phyloP scores from a whole-genome alignment of 1,140 invertebrate species.

The Micrasema longulum region DNA sequence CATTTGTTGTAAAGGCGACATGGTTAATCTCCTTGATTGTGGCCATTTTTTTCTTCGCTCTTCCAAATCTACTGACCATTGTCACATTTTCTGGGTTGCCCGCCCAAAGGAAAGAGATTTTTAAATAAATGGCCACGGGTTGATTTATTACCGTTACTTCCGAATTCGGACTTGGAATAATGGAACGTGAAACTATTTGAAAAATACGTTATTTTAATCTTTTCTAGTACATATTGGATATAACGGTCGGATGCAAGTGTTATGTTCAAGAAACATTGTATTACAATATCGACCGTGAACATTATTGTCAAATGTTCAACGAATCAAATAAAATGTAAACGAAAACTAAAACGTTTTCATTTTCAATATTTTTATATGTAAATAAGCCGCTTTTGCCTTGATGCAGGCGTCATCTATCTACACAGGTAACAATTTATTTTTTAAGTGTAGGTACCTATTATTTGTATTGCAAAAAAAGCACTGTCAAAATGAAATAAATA shows the following conservation, averaged over 20 bases:
- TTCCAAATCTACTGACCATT: slow-evolving; percentile 5
- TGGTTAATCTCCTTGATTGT: slow-evolving; percentile 53
- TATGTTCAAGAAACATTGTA: background rate
- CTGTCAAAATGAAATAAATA: background rate
- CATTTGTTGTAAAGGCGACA: slow-evolving; percentile 49
- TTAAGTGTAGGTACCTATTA: background rate
- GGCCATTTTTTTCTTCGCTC: slow-evolving; percentile 15
- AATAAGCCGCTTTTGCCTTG: no score
- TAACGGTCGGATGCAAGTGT: slow-evolving; percentile 18
- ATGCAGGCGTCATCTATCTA: background rate
- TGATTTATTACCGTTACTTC: slow-evolving; percentile 42
- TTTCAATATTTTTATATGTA: no score
- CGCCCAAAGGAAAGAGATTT: slow-evolving; percentile 8
- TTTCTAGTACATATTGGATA: background rate
- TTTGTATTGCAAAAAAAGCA: background rate
- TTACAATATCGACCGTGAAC: no score
- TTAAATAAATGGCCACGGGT: slow-evolving; percentile 36
- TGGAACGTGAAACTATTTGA: slow-evolving; percentile 10
- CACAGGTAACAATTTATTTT: background rate
- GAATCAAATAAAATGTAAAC: no score
- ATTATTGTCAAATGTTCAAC: no score
- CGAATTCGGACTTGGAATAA: slow-evolving; percentile 38
- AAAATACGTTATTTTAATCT: slow-evolving; percentile 33
- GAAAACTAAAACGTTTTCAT: no score
- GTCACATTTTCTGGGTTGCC: slow-evolving; percentile 22